These are phyloP conservation scores for Diadophis punctatus DNA, from an alignment of 2,113 vertebrate genomes.

Conservation along the genomic window DNA sequence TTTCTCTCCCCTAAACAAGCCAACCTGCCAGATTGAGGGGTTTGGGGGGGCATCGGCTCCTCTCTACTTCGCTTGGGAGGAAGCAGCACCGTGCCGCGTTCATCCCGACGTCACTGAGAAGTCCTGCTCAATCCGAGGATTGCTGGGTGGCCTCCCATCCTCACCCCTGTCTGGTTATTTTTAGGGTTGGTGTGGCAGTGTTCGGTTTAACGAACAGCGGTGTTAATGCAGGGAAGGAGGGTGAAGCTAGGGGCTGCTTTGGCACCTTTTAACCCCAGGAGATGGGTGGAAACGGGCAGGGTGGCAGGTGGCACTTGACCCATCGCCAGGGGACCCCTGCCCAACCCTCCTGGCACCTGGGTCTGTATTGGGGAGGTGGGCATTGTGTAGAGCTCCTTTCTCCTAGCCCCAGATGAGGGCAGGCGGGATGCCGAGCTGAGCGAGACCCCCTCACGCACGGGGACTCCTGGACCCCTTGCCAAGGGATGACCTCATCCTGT, in stretches of 20 bases:
- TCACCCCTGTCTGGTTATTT: background rate
- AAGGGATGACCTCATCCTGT: background rate
- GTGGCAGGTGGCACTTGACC: background rate
- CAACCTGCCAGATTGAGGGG: background rate
- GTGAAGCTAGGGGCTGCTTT: background rate
- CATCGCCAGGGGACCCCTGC: background rate
- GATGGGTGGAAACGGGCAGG: rapidly evolving
- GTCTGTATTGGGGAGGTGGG: background rate
- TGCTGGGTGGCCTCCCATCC: background rate
- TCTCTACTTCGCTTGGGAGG: background rate
- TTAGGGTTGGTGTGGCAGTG: background rate
- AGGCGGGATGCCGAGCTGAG: rapidly evolving
- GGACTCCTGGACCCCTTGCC: background rate
- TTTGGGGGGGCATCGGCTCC: rapidly evolving
- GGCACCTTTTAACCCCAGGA: background rate
- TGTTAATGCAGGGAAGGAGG: background rate
- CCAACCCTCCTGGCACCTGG: background rate
- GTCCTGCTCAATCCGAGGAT: background rate
- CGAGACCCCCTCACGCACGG: background rate
- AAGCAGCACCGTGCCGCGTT: rapidly evolving
- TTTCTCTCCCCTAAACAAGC: background rate
- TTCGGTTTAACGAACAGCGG: background rate
- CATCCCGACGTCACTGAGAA: background rate
- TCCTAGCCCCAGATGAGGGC: background rate
- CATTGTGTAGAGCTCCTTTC: background rate